A percentile compares a stretch with the other conserved stretches of the same genome.
Evolutionary conservation across 2,113 vertebrate genomes (phyloP).

Genomic region (Bujurquina vittata): DNA sequence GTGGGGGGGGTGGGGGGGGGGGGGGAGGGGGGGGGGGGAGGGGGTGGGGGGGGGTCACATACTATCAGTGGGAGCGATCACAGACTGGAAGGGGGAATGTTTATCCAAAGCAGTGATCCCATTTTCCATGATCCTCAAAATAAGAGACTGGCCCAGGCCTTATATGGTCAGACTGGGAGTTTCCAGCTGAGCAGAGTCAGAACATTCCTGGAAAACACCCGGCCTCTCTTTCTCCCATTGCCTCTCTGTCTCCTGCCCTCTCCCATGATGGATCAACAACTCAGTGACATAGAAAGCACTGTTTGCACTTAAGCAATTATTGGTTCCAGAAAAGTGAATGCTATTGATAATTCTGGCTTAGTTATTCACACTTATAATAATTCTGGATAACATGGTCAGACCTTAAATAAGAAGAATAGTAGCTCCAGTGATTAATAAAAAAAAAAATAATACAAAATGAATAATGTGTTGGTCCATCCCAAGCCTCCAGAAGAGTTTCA

Average conservation of each 20-base stretch:
- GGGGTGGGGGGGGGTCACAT: constrained; percentile 37
- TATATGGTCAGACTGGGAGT: constrained; percentile 76
- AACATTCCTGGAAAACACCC: constrained; percentile 40
- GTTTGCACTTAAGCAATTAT: background rate
- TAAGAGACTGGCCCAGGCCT: constrained; percentile 71
- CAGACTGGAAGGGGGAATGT: constrained; percentile 77
- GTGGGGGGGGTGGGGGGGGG: too few species aligned
- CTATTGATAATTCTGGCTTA: background rate
- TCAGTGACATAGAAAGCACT: background rate
- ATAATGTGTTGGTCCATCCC: background rate
- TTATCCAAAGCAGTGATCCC: constrained; percentile 78
- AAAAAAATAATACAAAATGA: background rate
- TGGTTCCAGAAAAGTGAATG: background rate
- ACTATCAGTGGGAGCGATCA: constrained; percentile 79
- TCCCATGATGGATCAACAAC: background rate
- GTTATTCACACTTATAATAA: background rate
- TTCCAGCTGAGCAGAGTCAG: constrained; percentile 63
- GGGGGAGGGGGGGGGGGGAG: too few species aligned
- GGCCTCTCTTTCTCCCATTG: background rate
- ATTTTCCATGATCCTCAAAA: constrained; percentile 83
- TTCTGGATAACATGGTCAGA: too few species aligned
- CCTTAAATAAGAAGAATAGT: too few species aligned
- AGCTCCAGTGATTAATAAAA: too few species aligned
- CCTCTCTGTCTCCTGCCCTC: background rate
- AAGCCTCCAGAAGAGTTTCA: background rate